Conservation (phyloP, 2,797 vertebrate genomes). For the Notoglanidium macrostoma region DNA sequence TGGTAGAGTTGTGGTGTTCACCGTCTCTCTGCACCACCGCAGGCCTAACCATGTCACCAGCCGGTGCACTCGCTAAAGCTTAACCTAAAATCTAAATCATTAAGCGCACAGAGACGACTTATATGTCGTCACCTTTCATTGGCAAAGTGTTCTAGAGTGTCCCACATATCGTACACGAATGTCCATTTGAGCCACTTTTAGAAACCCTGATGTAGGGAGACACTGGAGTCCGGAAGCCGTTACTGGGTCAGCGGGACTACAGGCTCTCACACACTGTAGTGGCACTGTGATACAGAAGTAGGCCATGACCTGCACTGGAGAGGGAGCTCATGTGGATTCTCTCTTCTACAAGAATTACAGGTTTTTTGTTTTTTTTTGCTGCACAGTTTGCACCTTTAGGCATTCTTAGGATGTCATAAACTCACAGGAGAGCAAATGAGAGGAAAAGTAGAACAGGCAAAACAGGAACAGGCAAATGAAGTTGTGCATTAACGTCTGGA, state of each 20-base stretch:
- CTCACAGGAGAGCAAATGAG: conserved; percentile 28
- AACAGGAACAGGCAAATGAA: conserved; percentile 35
- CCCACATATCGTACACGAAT: not conserved
- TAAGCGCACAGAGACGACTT: conserved; percentile 17
- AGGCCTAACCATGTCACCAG: conserved; percentile 39
- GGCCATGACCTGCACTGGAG: not conserved
- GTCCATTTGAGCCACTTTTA: not conserved
- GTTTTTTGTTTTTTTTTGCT: not conserved
- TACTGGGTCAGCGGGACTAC: conserved; percentile 51
- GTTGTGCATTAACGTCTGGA: not conserved
- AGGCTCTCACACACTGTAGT: not conserved
- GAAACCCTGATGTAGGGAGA: not conserved
- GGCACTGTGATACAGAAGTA: not conserved
- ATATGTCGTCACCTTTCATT: not conserved
- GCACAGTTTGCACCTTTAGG: conserved; percentile 6
- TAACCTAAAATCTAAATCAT: conserved; percentile 47
- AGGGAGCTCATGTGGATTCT: not conserved
- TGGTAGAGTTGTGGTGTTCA: conserved; percentile 26
- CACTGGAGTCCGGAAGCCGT: not conserved
- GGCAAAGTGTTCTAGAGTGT: not conserved
- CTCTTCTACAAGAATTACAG: not conserved
- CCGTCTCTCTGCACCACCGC: conserved; percentile 37
- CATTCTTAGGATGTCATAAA: conserved; percentile 34
- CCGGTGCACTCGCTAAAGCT: conserved; percentile 5
- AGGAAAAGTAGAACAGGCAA: conserved; percentile 35